Base-by-base conservation (phyloP, 2,888 invertebrate genomes). In the Serrognathus titanus region DNA sequence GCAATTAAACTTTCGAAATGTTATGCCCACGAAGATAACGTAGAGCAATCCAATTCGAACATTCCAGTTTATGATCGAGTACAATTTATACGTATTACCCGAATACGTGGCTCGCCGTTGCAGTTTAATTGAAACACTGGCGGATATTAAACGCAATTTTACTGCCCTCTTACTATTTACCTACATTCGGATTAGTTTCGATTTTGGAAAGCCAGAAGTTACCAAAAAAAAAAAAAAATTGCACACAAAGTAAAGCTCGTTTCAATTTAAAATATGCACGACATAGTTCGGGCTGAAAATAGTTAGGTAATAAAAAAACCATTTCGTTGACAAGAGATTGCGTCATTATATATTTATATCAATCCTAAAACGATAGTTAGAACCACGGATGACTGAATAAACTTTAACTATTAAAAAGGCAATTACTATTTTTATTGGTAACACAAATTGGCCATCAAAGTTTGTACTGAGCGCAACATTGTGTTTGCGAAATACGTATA, bases 1-100 rank as follows among this genome's bases (percentile, higher is more conserved):
- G 70, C 71, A 74, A 74, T 75, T 74, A 75, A 75, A 75, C 72
- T 73, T 73, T 73, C 71, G 69, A 70, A 72, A 70, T 71, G 72
- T 69, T 69, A 71, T 71, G 69, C 64, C 66, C 67, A 61, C 68
- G 64, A 71, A 71, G 72, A 73, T 73, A 73, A 72, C 70, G 48
- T 38, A 47, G 66, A 63, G 66, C 70, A 71, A 71, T 72, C 70
- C 68, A 69, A 69, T 69, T 69, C 65, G 70, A 68, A 66, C 71
- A 67, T 70, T 69, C 66, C 72, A 69, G 67, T 74, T 74, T 74
- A 74, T 73, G 73, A 73, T 73, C 72, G 63, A 68, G 68, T 65
- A 72, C 72, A 71, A 72, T 73, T 73, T 73, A 73, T 73, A 62
- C 59, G 59, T 61, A 64, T 63, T 62, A 62, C 58, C 51, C 46